These are phyloP conservation scores for Esperia sulphurella DNA, from an alignment of 2,888 invertebrate species.

Conservation along the genomic window DNA sequence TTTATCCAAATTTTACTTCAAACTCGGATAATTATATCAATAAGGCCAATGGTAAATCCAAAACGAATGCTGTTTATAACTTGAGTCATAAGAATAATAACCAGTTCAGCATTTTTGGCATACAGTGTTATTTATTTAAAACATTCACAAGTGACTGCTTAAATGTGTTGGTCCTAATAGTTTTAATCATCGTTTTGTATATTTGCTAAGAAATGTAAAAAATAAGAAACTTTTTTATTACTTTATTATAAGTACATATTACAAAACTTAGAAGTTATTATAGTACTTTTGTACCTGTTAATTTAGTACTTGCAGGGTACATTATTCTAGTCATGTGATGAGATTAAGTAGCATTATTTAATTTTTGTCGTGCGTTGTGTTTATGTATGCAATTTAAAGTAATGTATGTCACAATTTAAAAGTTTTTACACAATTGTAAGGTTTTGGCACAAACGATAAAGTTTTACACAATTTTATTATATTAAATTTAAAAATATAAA, in stretches of 20 bases:
- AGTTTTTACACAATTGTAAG: not conserved
- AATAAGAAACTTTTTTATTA: not conserved
- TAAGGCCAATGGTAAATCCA: no score
- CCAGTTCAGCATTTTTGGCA: no score
- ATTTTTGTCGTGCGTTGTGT: not conserved
- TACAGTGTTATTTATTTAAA: no score
- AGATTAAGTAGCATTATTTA: conserved; percentile 7
- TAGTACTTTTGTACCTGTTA: not conserved
- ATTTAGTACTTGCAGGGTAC: conserved; percentile 7
- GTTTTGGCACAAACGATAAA: not conserved
- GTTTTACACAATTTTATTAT: not conserved
- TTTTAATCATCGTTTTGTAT: no score
- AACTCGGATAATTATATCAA: no score
- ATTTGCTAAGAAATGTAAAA: no score
- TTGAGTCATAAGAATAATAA: no score
- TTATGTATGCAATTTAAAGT: not conserved
- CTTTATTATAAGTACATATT: not conserved
- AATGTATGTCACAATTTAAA: not conserved
- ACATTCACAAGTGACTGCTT: no score
- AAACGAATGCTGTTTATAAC: no score
- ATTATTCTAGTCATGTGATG: conserved; percentile 16
- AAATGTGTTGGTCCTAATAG: no score
- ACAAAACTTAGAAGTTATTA: no score
- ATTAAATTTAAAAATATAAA: not conserved
- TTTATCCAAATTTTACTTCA: no score